Evolutionary conservation across 2,888 invertebrate species (phyloP).

Genomic region (Diabrotica balteata): DNA sequence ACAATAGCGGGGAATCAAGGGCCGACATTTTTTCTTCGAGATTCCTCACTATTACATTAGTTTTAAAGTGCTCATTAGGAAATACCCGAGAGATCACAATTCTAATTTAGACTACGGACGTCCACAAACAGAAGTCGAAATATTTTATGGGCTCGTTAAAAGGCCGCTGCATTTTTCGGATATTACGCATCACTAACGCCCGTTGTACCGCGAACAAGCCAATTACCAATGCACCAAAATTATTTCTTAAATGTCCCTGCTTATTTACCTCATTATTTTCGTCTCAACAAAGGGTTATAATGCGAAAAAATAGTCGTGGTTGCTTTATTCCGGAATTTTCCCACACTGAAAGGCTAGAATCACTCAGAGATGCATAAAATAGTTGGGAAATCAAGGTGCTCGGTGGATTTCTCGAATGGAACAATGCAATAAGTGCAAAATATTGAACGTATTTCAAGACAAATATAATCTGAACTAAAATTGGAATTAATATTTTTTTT

Average conservation of each 20-base stretch:
- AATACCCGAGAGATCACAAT: constrained; percentile 39
- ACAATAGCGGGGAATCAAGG: no score
- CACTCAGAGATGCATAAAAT: no score
- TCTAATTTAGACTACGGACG: constrained; percentile 39
- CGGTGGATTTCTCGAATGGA: no score
- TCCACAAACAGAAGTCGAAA: constrained; percentile 36
- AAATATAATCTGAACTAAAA: no score
- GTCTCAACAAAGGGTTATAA: constrained; percentile 23
- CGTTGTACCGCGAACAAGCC: constrained; percentile 22
- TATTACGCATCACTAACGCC: constrained; percentile 31
- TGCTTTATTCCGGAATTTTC: constrained; percentile 18
- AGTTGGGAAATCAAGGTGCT: no score
- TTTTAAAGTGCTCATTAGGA: constrained; percentile 45
- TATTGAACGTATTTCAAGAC: no score
- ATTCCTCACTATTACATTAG: constrained; percentile 20
- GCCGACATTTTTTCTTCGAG: background rate
- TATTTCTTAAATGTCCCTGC: constrained; percentile 32
- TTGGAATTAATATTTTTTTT: no score
- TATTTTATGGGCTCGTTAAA: constrained; percentile 45
- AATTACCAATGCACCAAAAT: constrained; percentile 34
- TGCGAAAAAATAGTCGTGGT: constrained; percentile 21
- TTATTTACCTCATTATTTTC: constrained; percentile 33
- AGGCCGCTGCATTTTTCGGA: constrained; percentile 44
- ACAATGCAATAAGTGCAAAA: no score
- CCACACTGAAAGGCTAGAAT: constrained; percentile 11